Base-by-base conservation (phyloP, 1,140 invertebrate species). In the Psix sp. region DNA sequence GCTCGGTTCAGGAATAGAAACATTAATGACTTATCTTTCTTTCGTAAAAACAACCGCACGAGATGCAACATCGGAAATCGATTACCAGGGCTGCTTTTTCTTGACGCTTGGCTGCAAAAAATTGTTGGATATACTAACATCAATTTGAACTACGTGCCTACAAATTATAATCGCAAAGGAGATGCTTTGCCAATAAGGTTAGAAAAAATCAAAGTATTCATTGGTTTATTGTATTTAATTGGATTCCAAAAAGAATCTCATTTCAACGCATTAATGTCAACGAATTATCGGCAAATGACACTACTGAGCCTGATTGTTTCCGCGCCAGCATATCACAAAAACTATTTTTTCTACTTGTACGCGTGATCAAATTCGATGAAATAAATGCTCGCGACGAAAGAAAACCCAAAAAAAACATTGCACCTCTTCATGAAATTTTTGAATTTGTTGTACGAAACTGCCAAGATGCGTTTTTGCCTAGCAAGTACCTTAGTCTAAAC, bases 381-480 rank as follows among this genome's bases (percentile, higher is more conserved):
- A 72, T 80, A 5, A 45, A 77, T 39, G 77, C 79, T 48, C 18
- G 68, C 33, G 75, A 77, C 18, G 79, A 77, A 42, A 84, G 86
- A 66, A 81, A 82, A 48, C 76, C 83, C 51, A 76, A 81, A 35
- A 88, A 89, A 76, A 80, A 86, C 39, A 83, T 89, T 74, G 86
- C 83, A 54, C 82, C 84, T 26, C 87, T 89, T 40, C 3, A 87
- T 48, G 86, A 87, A 77, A 75, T 88, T 4, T 87, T 89, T 67
- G 88, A 89, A 57, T 80, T 84, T 26, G 89, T 89, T 75, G 82
- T 85, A 38, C 42, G 82, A 14, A 88, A 88, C 57, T 89, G 88
- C 77, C 80, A 86, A 75, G 82, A 83, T 77, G 82, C 84, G n/a
- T 84, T 81, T 65, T 79, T 83, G 33, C 68, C 85, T 26, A 79